Percentiles rank a stretch among this genome's conserved stretches.
Conservation (phyloP, 2,888 invertebrate species). For the Limnephilus marmoratus region DNA sequence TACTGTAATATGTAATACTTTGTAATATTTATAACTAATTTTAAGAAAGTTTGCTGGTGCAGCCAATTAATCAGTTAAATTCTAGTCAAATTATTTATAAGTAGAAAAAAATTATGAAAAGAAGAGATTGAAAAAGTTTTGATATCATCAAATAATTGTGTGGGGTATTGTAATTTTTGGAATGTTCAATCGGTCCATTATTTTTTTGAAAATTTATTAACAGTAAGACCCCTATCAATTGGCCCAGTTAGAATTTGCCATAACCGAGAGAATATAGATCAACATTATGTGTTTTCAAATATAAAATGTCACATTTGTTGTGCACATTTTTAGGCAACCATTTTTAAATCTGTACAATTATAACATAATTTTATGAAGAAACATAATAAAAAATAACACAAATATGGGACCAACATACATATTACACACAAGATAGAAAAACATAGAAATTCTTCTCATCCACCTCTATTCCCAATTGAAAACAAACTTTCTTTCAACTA, state of each 20-base stretch:
- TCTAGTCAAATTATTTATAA: constrained; percentile 49
- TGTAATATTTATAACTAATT: constrained; percentile 26
- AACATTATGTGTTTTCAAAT: background rate
- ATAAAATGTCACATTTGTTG: background rate
- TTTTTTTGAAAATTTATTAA: background rate
- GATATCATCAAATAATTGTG: background rate
- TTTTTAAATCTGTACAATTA: background rate
- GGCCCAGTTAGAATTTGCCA: background rate
- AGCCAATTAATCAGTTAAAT: constrained; percentile 31
- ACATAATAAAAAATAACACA: constrained; percentile 17
- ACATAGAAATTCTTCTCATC: background rate
- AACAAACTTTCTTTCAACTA: background rate
- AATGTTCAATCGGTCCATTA: background rate
- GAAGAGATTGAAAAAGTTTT: constrained; percentile 6
- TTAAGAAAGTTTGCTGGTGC: constrained; percentile 9
- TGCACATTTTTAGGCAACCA: background rate
- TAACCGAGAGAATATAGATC: background rate
- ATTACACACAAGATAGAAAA: background rate
- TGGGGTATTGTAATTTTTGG: background rate
- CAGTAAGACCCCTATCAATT: background rate
- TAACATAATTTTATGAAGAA: background rate
- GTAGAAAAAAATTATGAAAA: constrained; percentile 46
- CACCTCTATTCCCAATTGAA: background rate
- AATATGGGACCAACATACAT: constrained; percentile 29
- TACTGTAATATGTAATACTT: constrained; percentile 29